phyloP scores from a whole-genome alignment of 2,888 invertebrate genomes.

The Selenia dentaria region DNA sequence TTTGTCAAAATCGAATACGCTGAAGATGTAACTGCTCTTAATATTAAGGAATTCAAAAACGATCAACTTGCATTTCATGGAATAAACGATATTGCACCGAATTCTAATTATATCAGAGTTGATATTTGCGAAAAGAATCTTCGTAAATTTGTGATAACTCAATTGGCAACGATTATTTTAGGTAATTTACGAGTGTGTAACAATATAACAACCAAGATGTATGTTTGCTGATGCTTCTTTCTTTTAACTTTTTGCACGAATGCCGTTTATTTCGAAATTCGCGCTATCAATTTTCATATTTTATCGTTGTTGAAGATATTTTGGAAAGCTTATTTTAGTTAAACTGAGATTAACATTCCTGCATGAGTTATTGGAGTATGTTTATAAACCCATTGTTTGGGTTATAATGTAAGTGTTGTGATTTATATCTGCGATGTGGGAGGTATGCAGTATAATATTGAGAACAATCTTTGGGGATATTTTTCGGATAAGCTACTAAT shows the following conservation, averaged over 20 bases:
- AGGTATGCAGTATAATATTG: conserved; percentile 17
- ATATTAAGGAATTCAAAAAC: conserved; percentile 46
- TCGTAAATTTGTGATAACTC: conserved; percentile 63
- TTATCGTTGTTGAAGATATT: conserved; percentile 18
- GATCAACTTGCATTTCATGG: conserved; percentile 41
- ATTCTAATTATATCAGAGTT: conserved; percentile 37
- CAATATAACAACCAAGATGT: conserved; percentile 52
- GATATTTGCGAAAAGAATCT: conserved; percentile 29
- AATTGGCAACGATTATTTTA: conserved; percentile 61
- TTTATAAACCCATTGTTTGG: conserved; percentile 28
- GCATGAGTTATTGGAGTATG: conserved; percentile 16
- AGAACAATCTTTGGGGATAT: conserved; percentile 9
- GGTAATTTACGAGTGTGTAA: conserved; percentile 60
- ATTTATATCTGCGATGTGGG: conserved; percentile 27
- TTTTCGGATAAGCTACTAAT: not conserved
- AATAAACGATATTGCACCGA: conserved; percentile 34
- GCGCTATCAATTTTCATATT: conserved; percentile 20
- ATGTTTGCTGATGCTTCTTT: conserved; percentile 54
- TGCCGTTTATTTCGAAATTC: conserved; percentile 12
- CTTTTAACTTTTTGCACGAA: conserved; percentile 17
- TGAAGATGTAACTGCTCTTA: conserved; percentile 35
- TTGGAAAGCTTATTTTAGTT: conserved; percentile 18
- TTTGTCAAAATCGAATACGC: conserved; percentile 14
- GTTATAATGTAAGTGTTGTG: conserved; percentile 19
- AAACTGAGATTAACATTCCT: conserved; percentile 20